These are phyloP conservation scores for Myathropa florea DNA, from an alignment of 2,888 invertebrate genomes.

Conservation along the genomic window DNA sequence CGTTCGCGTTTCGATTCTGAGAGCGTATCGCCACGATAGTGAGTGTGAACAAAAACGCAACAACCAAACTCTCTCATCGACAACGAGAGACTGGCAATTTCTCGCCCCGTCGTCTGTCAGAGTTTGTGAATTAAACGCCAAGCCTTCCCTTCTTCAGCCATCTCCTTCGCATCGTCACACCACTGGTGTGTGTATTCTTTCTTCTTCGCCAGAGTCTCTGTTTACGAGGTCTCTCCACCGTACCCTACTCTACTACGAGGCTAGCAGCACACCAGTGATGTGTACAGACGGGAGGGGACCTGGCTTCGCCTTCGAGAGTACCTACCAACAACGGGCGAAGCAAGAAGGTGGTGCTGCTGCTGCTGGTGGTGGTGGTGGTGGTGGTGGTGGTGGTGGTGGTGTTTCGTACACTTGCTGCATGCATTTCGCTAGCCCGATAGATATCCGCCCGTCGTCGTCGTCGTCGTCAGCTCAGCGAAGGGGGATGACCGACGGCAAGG, in stretches of 20 bases:
- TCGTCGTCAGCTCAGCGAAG: background rate
- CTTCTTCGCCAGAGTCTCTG: conserved; percentile 48
- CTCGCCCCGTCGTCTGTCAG: conserved; percentile 50
- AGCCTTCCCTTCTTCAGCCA: conserved; percentile 31
- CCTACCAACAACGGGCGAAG: conserved; percentile 11
- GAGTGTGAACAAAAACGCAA: conserved; percentile 27
- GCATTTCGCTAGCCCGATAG: conserved; percentile 37
- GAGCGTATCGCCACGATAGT: background rate
- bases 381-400: conserved; percentile 4
- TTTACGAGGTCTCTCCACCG: conserved; percentile 51
- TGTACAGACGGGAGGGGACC: background rate
- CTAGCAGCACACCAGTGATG: conserved; percentile 14
- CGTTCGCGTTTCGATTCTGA: background rate
- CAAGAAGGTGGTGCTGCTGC: background rate
- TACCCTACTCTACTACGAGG: conserved; percentile 49
- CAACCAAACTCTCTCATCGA: conserved; percentile 59
- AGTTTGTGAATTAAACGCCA: conserved; percentile 61
- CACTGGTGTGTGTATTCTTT: conserved; percentile 42
- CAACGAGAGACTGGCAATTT: conserved; percentile 62
- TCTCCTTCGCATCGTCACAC: conserved; percentile 10
- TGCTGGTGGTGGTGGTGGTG: background rate
- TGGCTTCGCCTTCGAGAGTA: conserved; percentile 10
- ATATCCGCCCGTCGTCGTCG: conserved; percentile 12
- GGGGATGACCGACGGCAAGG: background rate
- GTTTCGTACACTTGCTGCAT: conserved; percentile 57